A percentile compares a stretch with the other conserved stretches of the same genome.
phyloP scores from a whole-genome alignment of 1,140 invertebrate species.

The Drosophila subpulchrella region DNA sequence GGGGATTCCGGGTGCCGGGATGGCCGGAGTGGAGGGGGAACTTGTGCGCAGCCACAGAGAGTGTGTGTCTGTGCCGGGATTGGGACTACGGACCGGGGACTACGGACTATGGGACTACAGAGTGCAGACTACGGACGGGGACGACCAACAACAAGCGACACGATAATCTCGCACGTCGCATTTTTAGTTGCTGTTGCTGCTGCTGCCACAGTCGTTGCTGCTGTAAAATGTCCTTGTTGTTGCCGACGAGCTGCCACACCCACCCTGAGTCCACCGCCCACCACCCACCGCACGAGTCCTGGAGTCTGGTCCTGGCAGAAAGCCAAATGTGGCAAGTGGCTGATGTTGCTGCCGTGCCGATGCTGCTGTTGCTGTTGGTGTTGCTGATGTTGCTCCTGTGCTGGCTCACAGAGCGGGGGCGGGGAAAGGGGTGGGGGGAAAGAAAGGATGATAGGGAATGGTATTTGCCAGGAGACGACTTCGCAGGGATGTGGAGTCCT shows the following conservation, averaged over 20 bases:
- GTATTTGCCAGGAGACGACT: constrained; percentile 14
- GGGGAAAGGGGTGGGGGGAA: constrained; percentile 8
- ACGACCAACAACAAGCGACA: constrained; percentile 73
- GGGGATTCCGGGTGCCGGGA: constrained; percentile 4
- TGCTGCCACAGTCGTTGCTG: constrained; percentile 37
- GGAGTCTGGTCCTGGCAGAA: constrained; percentile 73
- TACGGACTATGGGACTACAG: constrained; percentile 11
- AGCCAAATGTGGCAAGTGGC: constrained; percentile 83
- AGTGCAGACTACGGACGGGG: constrained; percentile 47
- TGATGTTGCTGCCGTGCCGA: constrained; percentile 45
- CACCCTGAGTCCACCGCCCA: constrained; percentile 10
- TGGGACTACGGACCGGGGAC: constrained; percentile 6
- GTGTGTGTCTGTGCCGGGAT: constrained; percentile 12
- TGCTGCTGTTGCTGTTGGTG: constrained; percentile 43
- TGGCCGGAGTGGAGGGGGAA: constrained; percentile 14
- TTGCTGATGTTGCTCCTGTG: constrained; percentile 50
- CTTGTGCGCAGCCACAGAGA: constrained; percentile 64
- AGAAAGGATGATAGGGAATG: constrained; percentile 2
- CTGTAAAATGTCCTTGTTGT: constrained; percentile 14
- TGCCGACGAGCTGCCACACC: constrained; percentile 28
- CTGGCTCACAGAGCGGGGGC: constrained; percentile 8
- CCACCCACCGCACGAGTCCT: constrained; percentile 40
- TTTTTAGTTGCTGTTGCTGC: constrained; percentile 77
- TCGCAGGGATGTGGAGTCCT: constrained; percentile 33
- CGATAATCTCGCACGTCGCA: constrained; percentile 82